A percentile compares a stretch with the other conserved stretches of the same genome.
phyloP scores from a whole-genome alignment of 2,888 invertebrate genomes.

The Ophion slaviceki region DNA sequence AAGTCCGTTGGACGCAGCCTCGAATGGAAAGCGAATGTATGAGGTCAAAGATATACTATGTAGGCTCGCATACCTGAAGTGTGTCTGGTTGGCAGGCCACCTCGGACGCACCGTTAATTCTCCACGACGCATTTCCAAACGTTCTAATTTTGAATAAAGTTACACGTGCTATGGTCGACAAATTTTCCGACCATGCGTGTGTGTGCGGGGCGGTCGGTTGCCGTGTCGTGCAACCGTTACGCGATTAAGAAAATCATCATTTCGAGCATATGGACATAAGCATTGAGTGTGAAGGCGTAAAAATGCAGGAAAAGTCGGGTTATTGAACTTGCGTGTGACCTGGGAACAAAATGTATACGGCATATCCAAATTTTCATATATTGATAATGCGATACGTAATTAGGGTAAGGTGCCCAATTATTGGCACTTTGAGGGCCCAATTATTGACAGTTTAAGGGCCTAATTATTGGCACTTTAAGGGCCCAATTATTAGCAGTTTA shows the following conservation, averaged over 20 bases:
- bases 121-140: constrained; percentile 37
- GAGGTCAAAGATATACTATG: constrained; percentile 15
- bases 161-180: constrained; percentile 13
- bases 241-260: neutral
- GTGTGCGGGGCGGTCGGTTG: constrained; percentile 13
- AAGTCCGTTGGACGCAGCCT: constrained; percentile 49
- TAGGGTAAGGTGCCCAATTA: too few relatives aligned
- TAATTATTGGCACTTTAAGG: too few relatives aligned
- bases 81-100: constrained; percentile 20
- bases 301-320: neutral
- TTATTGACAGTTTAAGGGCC: too few relatives aligned
- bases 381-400: neutral
- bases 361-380: neutral
- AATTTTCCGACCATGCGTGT: neutral
- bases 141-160: constrained; percentile 50
- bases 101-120: constrained; percentile 43
- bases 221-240: constrained; percentile 29
- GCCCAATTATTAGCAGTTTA: too few relatives aligned
- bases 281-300: too few relatives aligned
- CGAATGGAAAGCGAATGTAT: constrained; percentile 64
- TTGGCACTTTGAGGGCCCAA: too few relatives aligned
- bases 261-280: neutral
- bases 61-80: constrained; percentile 16
- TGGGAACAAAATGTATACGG: neutral
- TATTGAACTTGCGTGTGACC: neutral